phyloP scores from a whole-genome alignment of 2,113 vertebrate species.

The Lasiurus cinereus region DNA sequence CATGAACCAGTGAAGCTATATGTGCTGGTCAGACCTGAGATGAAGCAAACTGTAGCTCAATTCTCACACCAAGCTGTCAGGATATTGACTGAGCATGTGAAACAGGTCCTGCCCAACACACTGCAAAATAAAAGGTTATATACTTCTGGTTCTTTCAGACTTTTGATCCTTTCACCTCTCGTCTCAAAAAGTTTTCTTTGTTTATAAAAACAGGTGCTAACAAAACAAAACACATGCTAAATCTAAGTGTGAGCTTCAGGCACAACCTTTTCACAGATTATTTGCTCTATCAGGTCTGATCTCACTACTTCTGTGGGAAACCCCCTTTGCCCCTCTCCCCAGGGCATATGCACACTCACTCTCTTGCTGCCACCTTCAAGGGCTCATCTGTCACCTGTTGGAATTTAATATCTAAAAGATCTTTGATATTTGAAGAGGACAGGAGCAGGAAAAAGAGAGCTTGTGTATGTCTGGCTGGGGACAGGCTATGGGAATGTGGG shows the following conservation, averaged over 20 bases:
- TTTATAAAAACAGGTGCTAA: slow-evolving; percentile 22
- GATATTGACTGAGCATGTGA: not conserved
- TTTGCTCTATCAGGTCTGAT: not conserved
- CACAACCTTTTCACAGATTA: not conserved
- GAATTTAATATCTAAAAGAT: not conserved
- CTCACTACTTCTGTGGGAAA: not conserved
- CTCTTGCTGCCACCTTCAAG: not conserved
- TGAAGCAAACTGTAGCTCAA: not conserved
- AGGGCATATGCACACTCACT: not conserved
- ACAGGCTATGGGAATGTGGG: rapidly evolving
- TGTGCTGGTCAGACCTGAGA: not conserved
- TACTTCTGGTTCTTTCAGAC: not conserved
- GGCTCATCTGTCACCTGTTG: not conserved
- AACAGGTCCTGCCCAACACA: not conserved
- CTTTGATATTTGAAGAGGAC: not conserved
- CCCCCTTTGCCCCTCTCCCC: not conserved
- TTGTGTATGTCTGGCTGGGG: not conserved
- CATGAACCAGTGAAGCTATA: not conserved
- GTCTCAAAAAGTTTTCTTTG: not conserved
- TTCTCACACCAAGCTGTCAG: not conserved
- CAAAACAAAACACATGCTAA: not conserved
- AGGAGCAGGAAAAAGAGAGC: not conserved
- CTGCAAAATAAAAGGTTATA: not conserved
- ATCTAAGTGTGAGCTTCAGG: not conserved
- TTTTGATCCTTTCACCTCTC: not conserved